These are phyloP conservation scores for Malachius bipustulatus DNA, from an alignment of 2,888 invertebrate genomes.

Conservation along the genomic window DNA sequence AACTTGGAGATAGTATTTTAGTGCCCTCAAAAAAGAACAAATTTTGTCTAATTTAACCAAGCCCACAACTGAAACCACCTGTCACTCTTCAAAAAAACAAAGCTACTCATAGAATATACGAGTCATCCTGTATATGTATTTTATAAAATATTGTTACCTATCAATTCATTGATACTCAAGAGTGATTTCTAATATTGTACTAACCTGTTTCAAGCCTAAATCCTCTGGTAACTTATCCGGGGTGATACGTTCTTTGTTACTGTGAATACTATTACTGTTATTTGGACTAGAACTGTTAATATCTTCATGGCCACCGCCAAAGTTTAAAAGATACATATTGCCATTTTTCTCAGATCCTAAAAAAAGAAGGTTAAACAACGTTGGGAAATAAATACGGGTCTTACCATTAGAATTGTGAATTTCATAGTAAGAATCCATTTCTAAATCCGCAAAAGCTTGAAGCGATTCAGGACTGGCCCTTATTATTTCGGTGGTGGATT, in stretches of 20 bases:
- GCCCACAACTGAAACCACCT: too few relatives aligned
- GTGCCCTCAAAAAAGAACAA: too few relatives aligned
- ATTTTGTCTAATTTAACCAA: too few relatives aligned
- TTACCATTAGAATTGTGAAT: slow-evolving; percentile 27
- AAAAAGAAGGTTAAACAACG: too few relatives aligned
- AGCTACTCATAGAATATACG: too few relatives aligned
- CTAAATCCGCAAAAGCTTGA: too few relatives aligned
- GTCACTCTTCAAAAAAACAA: too few relatives aligned
- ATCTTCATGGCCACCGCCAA: slow-evolving; percentile 28
- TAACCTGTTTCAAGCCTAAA: slow-evolving; percentile 44
- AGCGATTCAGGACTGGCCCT: slow-evolving; percentile 31
- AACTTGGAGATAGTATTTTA: too few relatives aligned
- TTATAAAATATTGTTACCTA: too few relatives aligned
- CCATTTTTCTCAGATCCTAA: slow-evolving; percentile 37
- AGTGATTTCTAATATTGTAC: too few relatives aligned
- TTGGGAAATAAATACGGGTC: background rate
- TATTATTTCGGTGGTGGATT: slow-evolving; percentile 34
- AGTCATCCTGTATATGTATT: too few relatives aligned
- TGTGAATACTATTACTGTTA: slow-evolving; percentile 19
- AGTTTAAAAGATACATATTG: slow-evolving; percentile 35
- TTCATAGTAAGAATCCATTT: slow-evolving; percentile 19
- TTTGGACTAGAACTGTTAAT: slow-evolving; percentile 36
- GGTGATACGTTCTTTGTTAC: slow-evolving; percentile 52
- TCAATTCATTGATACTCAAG: too few relatives aligned
- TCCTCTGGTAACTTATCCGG: slow-evolving; percentile 52